Conservation (phyloP, 2,797 vertebrate species). For the Tadarida brasiliensis region DNA sequence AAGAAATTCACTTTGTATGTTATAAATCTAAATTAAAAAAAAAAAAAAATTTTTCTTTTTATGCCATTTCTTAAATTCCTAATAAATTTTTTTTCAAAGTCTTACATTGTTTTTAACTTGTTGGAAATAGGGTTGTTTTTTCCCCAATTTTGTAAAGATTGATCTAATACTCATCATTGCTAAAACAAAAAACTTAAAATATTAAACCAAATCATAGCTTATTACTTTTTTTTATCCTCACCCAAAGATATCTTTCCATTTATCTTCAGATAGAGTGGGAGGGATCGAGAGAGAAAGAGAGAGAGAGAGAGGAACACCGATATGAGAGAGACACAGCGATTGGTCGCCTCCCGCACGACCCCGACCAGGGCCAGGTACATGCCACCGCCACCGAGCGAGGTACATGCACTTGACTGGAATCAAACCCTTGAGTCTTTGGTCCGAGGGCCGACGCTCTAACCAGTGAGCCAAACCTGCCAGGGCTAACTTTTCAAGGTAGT, state of each 20-base stretch:
- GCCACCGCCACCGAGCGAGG: too few species aligned
- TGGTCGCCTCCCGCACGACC: too few species aligned
- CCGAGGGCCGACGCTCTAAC: too few species aligned
- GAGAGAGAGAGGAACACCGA: too few species aligned
- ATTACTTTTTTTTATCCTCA: background rate
- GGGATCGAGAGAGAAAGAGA: too few species aligned
- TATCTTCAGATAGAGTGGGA: too few species aligned
- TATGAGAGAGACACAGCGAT: too few species aligned
- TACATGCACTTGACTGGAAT: too few species aligned
- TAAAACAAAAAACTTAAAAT: background rate
- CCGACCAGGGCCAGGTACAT: too few species aligned
- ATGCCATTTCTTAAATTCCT: constrained; percentile 27
- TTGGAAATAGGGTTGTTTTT: background rate
- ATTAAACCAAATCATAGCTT: background rate
- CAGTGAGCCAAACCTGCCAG: too few species aligned
- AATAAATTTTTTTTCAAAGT: constrained; percentile 21
- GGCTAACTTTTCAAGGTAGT: constrained; percentile 6
- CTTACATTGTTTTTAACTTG: constrained; percentile 41
- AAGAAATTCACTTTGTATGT: constrained; percentile 7
- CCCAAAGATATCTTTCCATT: too few species aligned
- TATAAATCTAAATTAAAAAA: background rate
- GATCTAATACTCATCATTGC: background rate
- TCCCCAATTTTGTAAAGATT: background rate
- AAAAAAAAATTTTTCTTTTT: background rate
- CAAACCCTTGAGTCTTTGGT: too few species aligned